Conservation (phyloP, 53 echinoderm and acorn worm genomes). For the Temnopleurus reevesii region DNA sequence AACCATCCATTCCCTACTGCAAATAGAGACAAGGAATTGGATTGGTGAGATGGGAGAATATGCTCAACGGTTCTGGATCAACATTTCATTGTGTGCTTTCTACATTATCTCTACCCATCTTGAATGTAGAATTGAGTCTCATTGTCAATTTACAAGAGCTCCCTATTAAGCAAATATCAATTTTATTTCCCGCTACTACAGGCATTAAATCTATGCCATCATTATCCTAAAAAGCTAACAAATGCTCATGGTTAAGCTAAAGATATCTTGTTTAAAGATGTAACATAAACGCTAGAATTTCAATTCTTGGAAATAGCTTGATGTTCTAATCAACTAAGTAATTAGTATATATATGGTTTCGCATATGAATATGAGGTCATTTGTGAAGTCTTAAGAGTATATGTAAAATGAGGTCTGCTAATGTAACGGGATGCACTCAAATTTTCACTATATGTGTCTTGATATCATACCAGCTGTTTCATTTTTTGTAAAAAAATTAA, state of each 20-base stretch:
- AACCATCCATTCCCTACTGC: not conserved
- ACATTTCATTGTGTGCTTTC: not conserved
- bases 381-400: no score
- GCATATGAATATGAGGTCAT: no score
- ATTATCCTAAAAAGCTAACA: not conserved
- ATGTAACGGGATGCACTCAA: no score
- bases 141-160: slow-evolving; percentile 2
- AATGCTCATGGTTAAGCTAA: not conserved
- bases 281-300: no score
- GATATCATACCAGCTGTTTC: no score
- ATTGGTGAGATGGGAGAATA: slow-evolving; percentile 7
- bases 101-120: not conserved
- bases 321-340: no score
- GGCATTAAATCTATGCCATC: not conserved
- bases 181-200: not conserved
- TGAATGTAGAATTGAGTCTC: not conserved
- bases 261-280: no score
- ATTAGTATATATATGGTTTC: no score
- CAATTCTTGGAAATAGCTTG: no score
- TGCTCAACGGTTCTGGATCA: not conserved
- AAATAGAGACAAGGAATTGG: slow-evolving; percentile 20
- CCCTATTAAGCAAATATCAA: not conserved
- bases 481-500: no score
- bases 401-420: no score
- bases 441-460: no score